A percentile compares a stretch with the other conserved stretches of the same genome.
phyloP scores from a whole-genome alignment of 1,140 invertebrate genomes.

The Berghia stephanieae region DNA sequence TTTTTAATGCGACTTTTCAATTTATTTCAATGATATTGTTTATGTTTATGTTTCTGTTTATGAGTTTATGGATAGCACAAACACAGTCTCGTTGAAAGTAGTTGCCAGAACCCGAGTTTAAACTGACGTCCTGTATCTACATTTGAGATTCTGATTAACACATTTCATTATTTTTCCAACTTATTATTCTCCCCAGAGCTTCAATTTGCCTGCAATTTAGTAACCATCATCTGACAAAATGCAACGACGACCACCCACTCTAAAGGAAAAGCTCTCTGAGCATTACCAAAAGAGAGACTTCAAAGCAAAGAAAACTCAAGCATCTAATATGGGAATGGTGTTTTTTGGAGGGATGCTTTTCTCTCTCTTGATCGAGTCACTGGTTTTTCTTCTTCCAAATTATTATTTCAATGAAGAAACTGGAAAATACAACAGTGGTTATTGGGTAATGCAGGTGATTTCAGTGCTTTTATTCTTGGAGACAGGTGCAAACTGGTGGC shows the following conservation, averaged over 20 bases:
- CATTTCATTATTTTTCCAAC: too few species aligned
- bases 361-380: slow-evolving; percentile 34
- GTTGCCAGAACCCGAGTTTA: too few species aligned
- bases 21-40: too few species aligned
- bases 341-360: slow-evolving; percentile 41
- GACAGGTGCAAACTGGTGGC: slow-evolving; percentile 41
- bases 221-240: too few species aligned
- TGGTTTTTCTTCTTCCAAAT: slow-evolving; percentile 33
- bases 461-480: slow-evolving; percentile 34
- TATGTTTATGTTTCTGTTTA: too few species aligned
- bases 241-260: slow-evolving; percentile 4
- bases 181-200: too few species aligned
- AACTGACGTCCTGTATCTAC: too few species aligned
- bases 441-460: slow-evolving; percentile 21
- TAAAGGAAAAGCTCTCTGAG: slow-evolving; percentile 43
- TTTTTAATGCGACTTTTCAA: too few species aligned
- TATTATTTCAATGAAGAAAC: slow-evolving; percentile 28
- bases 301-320: slow-evolving; percentile 26
- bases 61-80: too few species aligned
- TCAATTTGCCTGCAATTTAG: too few species aligned
- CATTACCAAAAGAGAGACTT: slow-evolving; percentile 45
- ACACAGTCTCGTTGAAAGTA: too few species aligned
- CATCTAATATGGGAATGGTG: slow-evolving; percentile 33
- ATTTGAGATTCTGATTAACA: too few species aligned
- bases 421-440: neutral